A percentile compares a stretch with the other conserved stretches of the same genome.
Evolutionary conservation across 1,140 invertebrate genomes (phyloP).

Genomic region (Drosophila parabipectinata): DNA sequence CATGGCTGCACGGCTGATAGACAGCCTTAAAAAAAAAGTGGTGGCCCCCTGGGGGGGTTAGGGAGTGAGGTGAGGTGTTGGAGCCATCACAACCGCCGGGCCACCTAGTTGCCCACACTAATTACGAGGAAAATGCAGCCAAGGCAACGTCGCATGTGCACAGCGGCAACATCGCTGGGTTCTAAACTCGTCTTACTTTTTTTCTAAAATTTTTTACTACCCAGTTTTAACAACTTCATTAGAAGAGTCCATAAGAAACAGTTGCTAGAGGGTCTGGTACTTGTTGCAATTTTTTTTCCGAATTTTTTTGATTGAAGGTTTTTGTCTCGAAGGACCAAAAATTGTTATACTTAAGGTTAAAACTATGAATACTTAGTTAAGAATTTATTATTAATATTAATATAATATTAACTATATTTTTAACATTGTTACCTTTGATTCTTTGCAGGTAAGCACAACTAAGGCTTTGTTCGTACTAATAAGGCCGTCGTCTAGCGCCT

Average conservation of each 20-base stretch:
- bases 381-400: too few relatives aligned
- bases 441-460: conserved; percentile 63
- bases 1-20: conserved; percentile 71
- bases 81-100: conserved; percentile 42
- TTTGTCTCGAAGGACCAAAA: too few relatives aligned
- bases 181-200: neutral
- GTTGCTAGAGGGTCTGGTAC: neutral
- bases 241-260: conserved; percentile 14
- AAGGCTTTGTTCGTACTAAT: conserved; percentile 57
- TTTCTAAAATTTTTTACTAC: conserved; percentile 2
- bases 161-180: conserved; percentile 21
- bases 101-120: conserved; percentile 74
- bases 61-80: conserved; percentile 27
- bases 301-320: conserved; percentile 1
- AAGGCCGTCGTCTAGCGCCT: conserved; percentile 54
- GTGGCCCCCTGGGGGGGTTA: neutral
- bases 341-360: too few relatives aligned
- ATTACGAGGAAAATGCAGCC: conserved; percentile 49
- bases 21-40: conserved; percentile 31
- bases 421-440: conserved; percentile 6
- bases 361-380: too few relatives aligned
- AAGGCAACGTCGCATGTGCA: conserved; percentile 25
- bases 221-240: conserved; percentile 30
- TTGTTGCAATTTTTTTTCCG: neutral
- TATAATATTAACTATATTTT: conserved; percentile 1